Percentiles rank a stretch among this genome's conserved stretches.
phyloP scores from a whole-genome alignment of 2,888 invertebrate species.

The Sinhomidia bicolor region DNA sequence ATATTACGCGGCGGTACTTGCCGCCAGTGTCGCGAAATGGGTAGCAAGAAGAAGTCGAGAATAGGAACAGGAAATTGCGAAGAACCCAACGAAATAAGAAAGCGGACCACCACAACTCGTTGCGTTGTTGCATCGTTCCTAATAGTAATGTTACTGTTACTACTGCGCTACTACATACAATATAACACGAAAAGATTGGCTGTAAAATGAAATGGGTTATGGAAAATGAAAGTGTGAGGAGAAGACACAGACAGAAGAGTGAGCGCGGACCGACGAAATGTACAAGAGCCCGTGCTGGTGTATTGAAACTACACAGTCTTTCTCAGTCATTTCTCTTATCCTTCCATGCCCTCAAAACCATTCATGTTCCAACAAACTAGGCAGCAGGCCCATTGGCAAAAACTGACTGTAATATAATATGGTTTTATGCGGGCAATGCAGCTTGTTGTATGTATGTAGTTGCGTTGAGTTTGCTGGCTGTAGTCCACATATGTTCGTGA shows the following conservation, averaged over 20 bases:
- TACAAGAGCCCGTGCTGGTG: background rate
- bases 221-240: conserved; percentile 38
- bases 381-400: conserved; percentile 11
- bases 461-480: background rate
- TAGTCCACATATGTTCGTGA: background rate
- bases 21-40: background rate
- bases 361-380: background rate
- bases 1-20: background rate
- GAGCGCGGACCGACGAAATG: too few species aligned
- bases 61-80: conserved; percentile 67
- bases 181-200: conserved; percentile 64
- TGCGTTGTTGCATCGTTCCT: background rate
- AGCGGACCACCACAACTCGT: conserved; percentile 2
- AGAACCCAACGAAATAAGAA: conserved; percentile 62
- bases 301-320: too few species aligned
- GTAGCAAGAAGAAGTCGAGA: conserved; percentile 35
- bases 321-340: background rate
- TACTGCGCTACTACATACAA: conserved; percentile 32
- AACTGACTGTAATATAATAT: background rate
- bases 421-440: background rate
- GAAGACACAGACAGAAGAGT: conserved; percentile 14
- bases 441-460: background rate
- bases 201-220: conserved; percentile 58
- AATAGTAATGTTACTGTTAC: too few species aligned
- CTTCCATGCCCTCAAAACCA: background rate